Base-by-base conservation (phyloP, 2,113 vertebrate species). In the Rynchops niger region DNA sequence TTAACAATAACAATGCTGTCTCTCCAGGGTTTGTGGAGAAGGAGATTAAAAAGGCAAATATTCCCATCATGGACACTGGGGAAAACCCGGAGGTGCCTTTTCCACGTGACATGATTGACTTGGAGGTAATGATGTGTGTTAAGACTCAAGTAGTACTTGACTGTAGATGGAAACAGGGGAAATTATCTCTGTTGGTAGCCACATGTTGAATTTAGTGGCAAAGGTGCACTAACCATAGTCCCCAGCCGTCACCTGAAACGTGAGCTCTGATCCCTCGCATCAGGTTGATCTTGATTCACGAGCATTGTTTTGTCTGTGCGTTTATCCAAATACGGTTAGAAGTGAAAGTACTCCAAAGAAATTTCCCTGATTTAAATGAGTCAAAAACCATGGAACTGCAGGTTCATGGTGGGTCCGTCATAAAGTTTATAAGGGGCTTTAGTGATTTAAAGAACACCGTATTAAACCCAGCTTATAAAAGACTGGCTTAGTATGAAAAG, bases 81-180 rank as follows among this genome's bases (percentile, higher is more conserved):
- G 99, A 99, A 96, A 99, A 99, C 95, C 99, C 99, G 0, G 99
- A 99, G 97, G 99, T 99, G 67, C 99, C 99, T 50, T 99, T 99
- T 85, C 99, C 99, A 15, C 98, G 99, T 86, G 99, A 99, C 97
- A 99, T 99, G 99, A 99, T 99, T 78, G 99, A 99, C 92, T 95
- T 99, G 79, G 99, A 99, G 99, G 99, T 99, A 98, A 98, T 27
- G 38, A 85, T 43, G 63, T 26, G 32, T 55, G 47, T 19, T 43
- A 38, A 71, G 18, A n/a, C 38, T 78, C 13, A 7, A 17, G 11
- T 21, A 11, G 27, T 22, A 0, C 47, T 76, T 91, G 36, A 5
- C 9, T 65, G 2, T 36, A 26, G 38, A 2, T 59, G n/a, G 42
- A n/a, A 38, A 12, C 3, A 4, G 49, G 14, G 49, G 40, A 18